A percentile compares a stretch with the other conserved stretches of the same genome.
Evolutionary conservation across 2,797 vertebrate genomes (phyloP).

Genomic region (Potorous gilbertii): DNA sequence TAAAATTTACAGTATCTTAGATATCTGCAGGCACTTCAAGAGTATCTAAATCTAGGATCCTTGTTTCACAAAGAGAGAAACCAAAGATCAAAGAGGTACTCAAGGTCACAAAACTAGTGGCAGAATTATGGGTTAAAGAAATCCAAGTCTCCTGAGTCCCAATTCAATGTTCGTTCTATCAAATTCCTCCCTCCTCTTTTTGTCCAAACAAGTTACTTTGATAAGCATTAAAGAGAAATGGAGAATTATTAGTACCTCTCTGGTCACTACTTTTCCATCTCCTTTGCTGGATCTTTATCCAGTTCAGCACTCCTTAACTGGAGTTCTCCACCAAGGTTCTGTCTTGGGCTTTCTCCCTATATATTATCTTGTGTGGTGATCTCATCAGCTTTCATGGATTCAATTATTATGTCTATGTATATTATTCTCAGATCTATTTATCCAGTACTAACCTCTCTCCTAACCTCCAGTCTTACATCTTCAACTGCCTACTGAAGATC

Average conservation of each 20-base stretch:
- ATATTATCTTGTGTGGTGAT: not conserved
- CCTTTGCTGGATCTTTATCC: not conserved
- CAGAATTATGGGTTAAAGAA: not conserved
- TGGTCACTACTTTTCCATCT: not conserved
- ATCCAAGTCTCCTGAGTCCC: not conserved
- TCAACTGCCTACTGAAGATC: not conserved
- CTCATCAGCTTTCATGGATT: not conserved
- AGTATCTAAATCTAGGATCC: not conserved
- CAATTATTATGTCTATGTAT: not conserved
- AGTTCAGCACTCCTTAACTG: not conserved
- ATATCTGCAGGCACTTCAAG: not conserved
- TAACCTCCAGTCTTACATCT: not conserved
- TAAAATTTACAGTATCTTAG: not conserved
- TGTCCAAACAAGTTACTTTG: not conserved
- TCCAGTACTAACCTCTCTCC: not conserved
- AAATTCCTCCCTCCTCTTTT: not conserved
- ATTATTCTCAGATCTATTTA: not conserved
- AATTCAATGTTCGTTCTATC: not conserved
- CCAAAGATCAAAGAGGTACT: not conserved
- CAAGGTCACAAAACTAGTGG: not conserved
- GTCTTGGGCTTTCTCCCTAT: not conserved
- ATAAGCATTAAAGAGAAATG: not conserved
- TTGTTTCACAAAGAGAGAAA: not conserved
- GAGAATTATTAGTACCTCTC: not conserved
- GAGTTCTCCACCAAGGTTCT: not conserved